These are phyloP conservation scores for Isotomurus palustris DNA, from an alignment of 2,888 invertebrate species.

Conservation along the genomic window DNA sequence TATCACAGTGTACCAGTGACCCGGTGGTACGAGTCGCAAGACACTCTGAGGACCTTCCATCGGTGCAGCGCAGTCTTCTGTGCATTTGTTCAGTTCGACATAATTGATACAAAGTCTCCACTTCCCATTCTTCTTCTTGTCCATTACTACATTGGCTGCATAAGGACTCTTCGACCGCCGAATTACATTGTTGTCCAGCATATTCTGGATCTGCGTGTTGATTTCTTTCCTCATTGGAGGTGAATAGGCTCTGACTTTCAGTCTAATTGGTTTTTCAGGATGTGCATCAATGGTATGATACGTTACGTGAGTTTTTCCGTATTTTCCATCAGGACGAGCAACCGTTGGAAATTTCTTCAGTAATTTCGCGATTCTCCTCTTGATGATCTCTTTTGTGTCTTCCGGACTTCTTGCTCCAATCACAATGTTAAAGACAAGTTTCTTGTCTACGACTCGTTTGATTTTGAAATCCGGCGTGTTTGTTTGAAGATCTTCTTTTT, in stretches of 20 bases:
- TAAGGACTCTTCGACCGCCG: background rate
- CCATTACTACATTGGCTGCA: conserved; percentile 15
- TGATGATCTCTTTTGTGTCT: no score
- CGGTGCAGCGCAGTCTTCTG: conserved; percentile 11
- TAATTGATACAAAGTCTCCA: conserved; percentile 15
- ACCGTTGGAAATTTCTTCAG: conserved; percentile 11
- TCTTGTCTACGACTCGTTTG: no score
- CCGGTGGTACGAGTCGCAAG: conserved; percentile 14
- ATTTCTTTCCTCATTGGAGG: conserved; percentile 10
- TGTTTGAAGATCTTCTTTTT: no score
- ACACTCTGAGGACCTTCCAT: conserved; percentile 19
- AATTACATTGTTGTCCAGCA: conserved; percentile 16
- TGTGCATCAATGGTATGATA: conserved; percentile 19
- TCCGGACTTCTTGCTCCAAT: no score
- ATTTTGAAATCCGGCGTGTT: no score
- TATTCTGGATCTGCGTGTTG: conserved; percentile 9
- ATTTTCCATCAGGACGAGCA: background rate
- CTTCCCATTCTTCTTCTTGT: conserved; percentile 13
- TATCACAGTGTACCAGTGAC: conserved; percentile 14
- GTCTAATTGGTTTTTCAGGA: conserved; percentile 2
- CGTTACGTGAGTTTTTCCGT: background rate
- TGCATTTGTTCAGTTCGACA: conserved; percentile 12
- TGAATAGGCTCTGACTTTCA: background rate
- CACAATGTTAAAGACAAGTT: no score
- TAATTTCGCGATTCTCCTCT: conserved; percentile 6